Evolutionary conservation across 1,140 invertebrate genomes (phyloP), one percentile per base, ranked within the genome.

Genomic region (Pygmarrhopalites habei): DNA sequence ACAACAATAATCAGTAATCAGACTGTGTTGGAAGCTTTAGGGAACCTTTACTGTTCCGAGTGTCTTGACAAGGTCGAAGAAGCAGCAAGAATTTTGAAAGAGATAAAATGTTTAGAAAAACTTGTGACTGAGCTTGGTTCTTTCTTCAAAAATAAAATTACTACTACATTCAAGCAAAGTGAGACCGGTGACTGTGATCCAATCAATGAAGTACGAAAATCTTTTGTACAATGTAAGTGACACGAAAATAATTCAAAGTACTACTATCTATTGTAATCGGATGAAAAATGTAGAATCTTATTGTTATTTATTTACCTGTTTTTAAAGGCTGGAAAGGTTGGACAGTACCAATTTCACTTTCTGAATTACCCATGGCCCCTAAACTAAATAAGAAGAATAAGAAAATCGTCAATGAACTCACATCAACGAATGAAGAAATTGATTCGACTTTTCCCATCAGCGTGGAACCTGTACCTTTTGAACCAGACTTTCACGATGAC

Each of bases 151-250:
- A 12, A 41, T 12, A 41, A 12, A 41, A 41, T 41, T n/a, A n/a
- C n/a, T n/a, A n/a, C n/a, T n/a, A n/a, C 39, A n/a, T 41, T 12
- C 39, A n/a, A n/a, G n/a, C 39, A 12, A 12, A 41, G 12, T 12
- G n/a, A 41, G 39, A 41, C n/a, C 12, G 39, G n/a, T 12, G 39
- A 41, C 12, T 41, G 12, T 41, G 12, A 41, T 41, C 39, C 39
- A 12, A n/a, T n/a, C 12, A n/a, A n/a, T 12, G n/a, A 12, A n/a
- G n/a, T 41, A 12, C 39, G 39, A 12, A 41, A 41, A n/a, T 41
- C 39, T 41, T n/a, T 41, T n/a, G n/a, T 41, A n/a, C 39, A 41
- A n/a, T 41, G 39, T 41, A 41, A 41, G 39, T 41, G n/a, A n/a
- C n/a, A 12, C 39, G n/a, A 12, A n/a, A n/a, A 41, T 12, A 12